Evolutionary conservation across 2,888 invertebrate genomes (phyloP).

Genomic region (Sphaerophoria rueppellii): DNA sequence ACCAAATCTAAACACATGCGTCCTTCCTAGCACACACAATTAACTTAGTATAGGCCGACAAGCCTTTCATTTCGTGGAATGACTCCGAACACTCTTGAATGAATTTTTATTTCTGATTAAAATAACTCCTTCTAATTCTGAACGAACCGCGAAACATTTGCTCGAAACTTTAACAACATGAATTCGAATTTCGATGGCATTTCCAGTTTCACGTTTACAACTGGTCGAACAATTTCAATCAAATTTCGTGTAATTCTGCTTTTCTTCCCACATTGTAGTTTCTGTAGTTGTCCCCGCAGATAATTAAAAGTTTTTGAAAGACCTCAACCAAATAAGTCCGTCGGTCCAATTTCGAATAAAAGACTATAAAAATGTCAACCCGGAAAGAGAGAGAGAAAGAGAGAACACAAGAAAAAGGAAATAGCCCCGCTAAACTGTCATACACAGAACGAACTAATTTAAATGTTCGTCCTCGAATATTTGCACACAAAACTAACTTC

Average conservation of each 20-base stretch:
- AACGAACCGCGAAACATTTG: no score
- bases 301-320: constrained; percentile 35
- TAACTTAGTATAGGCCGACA: no score
- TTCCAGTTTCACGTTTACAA: not conserved
- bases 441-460: constrained; percentile 48
- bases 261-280: not conserved
- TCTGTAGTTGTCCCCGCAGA: constrained; percentile 6
- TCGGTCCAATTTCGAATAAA: not conserved
- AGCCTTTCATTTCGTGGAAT: no score
- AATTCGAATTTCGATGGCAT: not conserved
- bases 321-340: constrained; percentile 8
- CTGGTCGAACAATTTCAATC: constrained; percentile 27
- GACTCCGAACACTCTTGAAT: no score
- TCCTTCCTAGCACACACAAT: no score
- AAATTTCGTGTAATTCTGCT: constrained; percentile 6
- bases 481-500: constrained; percentile 40
- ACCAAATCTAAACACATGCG: no score
- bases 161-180: not conserved
- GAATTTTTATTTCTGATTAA: no score
- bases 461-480: constrained; percentile 39
- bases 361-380: not conserved
- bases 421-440: constrained; percentile 49
- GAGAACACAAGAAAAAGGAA: not conserved
- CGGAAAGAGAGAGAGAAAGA: not conserved
- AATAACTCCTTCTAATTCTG: no score